Base-by-base conservation (phyloP, 2,113 vertebrate genomes). In the Hepsetus odoe region DNA sequence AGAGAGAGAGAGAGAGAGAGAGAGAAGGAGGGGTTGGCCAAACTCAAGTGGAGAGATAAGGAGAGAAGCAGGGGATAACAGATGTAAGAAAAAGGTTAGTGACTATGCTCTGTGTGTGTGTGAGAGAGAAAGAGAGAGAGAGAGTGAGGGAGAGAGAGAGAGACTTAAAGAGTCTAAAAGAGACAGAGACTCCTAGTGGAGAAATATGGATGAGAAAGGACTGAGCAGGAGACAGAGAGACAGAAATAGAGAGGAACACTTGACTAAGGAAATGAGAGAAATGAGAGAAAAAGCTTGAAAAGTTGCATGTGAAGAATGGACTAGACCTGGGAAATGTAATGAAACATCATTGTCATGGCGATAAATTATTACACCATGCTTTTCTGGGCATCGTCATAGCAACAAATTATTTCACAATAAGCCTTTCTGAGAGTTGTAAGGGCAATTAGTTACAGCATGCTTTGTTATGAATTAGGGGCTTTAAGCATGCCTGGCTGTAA, bases 301-400 rank as follows among this genome's bases (percentile, higher is more conserved):
- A n/a, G n/a, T n/a, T n/a, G n/a, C n/a, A n/a, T n/a, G 49, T n/a
- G 53, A 59, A 22, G 67, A 24, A 26, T 20, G 22, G 46, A 16
- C 2, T 30, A 30, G 56, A 76, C 79, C 44, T 22, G 75, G 84
- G 86, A 82, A 86, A 81, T 88, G 87, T 87, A 87, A 81, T 89
- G 85, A 91, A 89, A 88, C 24, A 28, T 20, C 49, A 22, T 22
- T 8, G 20, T 53, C 49, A 53, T 53, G 49, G 49, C 4, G 6
- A n/a, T 44, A 16, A 51, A 51, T 51, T 51, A 20, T n/a, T 20
- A 51, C 49, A n/a, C 18, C 20, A 51, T 5, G 49, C 5, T n/a
- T 51, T 51, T n/a, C 20, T n/a, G 49, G n/a, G 49, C 20, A n/a
- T 51, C 12, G 18, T 20, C 2, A 3, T 20, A n/a, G 49, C 1